Evolutionary conservation across 1,140 invertebrate genomes (phyloP), one percentile per base, ranked within the genome.

Genomic region (Medauroidea extradentata): DNA sequence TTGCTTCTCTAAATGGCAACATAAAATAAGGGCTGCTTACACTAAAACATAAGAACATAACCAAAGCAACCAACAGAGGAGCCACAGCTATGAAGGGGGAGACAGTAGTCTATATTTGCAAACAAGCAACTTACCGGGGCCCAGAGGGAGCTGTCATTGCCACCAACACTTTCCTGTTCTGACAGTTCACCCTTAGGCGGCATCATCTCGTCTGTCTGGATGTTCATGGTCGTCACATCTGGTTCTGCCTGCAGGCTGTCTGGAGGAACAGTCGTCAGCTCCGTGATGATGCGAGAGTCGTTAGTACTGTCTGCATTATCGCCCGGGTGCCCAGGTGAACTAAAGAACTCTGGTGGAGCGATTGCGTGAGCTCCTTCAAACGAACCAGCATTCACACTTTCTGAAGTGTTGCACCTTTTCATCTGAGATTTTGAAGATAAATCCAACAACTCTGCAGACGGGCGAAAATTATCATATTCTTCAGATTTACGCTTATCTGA

Each of bases 131-230:
- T 66, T 61, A 76, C 75, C 73, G 73, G 72, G 73, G 80, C 83
- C 86, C 86, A 88, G 7, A 76, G 70, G 18, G 77, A 79, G 39
- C 73, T 77, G 60, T 78, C 86, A 62, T 85, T 85, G 67, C 85
- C 86, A 11, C 87, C 88, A 67, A 90, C 87, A 73, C 88, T 91
- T 62, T 91, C 89, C 70, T 90, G 89, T 25, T 87, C 89, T 4
- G 88, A 90, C 11, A 91, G 76, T 74, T 91, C 89, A 7, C 89
- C 90, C 61, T 87, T 80, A 0, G 90, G 84, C 29, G 90, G 89
- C 88, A 92, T 91, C 52, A 83, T 84, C 71, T 92, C 90, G 68
- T 92, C 89, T 0, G 89, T 85, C 62, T 87, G 83, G 64, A 93
- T 91, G 67, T 91, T 86, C 19, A 59, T 21, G 18, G 41, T 11